Conservation (phyloP, 1,140 invertebrate species). For the Atta colombica region DNA sequence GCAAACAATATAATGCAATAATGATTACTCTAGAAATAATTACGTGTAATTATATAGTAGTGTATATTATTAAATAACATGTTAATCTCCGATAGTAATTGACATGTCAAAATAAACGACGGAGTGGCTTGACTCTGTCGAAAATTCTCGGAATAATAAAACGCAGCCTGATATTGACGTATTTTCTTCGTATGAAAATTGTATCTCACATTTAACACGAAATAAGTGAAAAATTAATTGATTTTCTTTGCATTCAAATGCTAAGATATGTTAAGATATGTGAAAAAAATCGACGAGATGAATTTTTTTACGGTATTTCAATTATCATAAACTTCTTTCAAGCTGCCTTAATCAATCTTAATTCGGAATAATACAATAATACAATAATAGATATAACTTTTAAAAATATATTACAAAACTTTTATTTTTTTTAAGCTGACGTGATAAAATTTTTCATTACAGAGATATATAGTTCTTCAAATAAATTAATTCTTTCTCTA, state of each 20-base stretch:
- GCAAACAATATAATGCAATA: conserved; percentile 35
- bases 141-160: conserved; percentile 16
- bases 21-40: conserved; percentile 34
- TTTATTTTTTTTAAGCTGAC: background rate
- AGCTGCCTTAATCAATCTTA: background rate
- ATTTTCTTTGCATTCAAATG: background rate
- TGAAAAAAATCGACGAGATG: background rate
- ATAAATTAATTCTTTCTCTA: background rate
- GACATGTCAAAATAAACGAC: conserved; percentile 28
- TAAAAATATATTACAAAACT: conserved; percentile 9
- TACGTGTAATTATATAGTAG: conserved; percentile 1
- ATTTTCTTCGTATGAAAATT: conserved; percentile 10
- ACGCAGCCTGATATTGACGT: conserved; percentile 18
- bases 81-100: conserved; percentile 10
- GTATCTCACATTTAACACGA: background rate
- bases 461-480: background rate
- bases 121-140: conserved; percentile 7
- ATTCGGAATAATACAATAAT: background rate
- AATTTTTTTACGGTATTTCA: conserved; percentile 2
- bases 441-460: background rate
- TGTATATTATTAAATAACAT: conserved; percentile 41
- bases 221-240: conserved; percentile 27
- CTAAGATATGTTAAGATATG: background rate
- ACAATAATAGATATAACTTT: background rate
- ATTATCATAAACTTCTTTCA: background rate